A percentile compares a stretch with the other conserved stretches of the same genome.
Conservation (phyloP, 23 tunicate species). For the Halocynthia aurantium region DNA sequence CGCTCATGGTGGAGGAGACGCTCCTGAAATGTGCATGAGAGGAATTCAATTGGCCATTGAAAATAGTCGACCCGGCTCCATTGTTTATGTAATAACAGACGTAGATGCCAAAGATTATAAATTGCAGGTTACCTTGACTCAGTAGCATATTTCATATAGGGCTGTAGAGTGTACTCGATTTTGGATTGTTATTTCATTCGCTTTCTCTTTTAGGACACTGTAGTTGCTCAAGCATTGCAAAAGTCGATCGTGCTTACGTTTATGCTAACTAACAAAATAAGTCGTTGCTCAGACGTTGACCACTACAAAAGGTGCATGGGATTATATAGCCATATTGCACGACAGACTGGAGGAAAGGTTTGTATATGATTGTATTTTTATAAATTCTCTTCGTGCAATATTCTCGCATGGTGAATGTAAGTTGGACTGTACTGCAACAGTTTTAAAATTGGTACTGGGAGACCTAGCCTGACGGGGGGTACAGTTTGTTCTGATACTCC, state of each 20-base stretch:
- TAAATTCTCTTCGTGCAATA: background rate
- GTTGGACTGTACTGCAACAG: background rate
- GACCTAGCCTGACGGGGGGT: background rate
- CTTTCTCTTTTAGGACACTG: constrained; percentile 39
- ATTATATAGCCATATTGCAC: constrained; percentile 59
- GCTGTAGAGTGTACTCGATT: no score
- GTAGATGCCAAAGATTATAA: constrained; percentile 53
- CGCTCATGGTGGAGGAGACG: constrained; percentile 82
- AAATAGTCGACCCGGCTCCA: constrained; percentile 73
- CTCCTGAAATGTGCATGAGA: constrained; percentile 51
- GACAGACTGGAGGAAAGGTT: constrained; percentile 67
- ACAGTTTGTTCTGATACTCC: background rate
- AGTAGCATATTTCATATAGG: background rate
- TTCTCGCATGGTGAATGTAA: background rate
- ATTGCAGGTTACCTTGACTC: constrained; percentile 34
- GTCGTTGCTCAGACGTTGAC: constrained; percentile 8
- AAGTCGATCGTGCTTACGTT: constrained; percentile 45
- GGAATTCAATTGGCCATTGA: constrained; percentile 68
- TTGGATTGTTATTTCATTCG: background rate
- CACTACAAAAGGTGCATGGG: constrained; percentile 22
- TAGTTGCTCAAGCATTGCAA: constrained; percentile 61
- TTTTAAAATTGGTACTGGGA: background rate
- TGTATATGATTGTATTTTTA: background rate
- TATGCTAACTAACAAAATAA: constrained; percentile 53
- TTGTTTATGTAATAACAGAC: constrained; percentile 67